Percentiles rank a stretch among this genome's conserved stretches.
Evolutionary conservation across 2,888 invertebrate genomes (phyloP).

Genomic region (Fragum whitleyi): DNA sequence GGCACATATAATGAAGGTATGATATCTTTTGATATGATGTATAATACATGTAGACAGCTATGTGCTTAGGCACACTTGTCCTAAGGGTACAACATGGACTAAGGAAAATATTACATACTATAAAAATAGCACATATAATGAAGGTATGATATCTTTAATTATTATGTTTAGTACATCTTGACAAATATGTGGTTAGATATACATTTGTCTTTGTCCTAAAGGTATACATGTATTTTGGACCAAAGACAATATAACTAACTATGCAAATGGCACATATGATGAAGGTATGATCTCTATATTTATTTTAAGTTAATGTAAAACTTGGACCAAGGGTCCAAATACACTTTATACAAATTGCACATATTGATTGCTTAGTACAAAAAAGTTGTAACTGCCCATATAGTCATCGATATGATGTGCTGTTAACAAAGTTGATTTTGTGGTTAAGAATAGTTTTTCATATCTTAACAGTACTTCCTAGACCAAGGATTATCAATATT

Average conservation of each 20-base stretch:
- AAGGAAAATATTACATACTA: constrained; percentile 68
- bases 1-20: constrained; percentile 82
- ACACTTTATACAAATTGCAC: constrained; percentile 80
- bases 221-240: constrained; percentile 79
- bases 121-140: too few species aligned
- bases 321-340: constrained; percentile 74
- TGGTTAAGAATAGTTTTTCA: too few species aligned
- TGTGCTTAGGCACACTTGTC: constrained; percentile 79
- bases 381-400: too few species aligned
- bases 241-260: constrained; percentile 69
- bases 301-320: constrained; percentile 40
- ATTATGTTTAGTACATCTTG: constrained; percentile 78
- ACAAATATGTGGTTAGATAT: constrained; percentile 68
- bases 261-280: constrained; percentile 82
- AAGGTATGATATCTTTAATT: too few species aligned
- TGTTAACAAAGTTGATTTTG: too few species aligned
- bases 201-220: too few species aligned
- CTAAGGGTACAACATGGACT: constrained; percentile 64
- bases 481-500: too few species aligned
- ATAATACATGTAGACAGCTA: constrained; percentile 74
- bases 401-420: too few species aligned
- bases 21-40: constrained; percentile 14
- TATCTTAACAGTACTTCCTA: too few species aligned
- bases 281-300: constrained; percentile 77
- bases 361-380: too few species aligned